phyloP scores from a whole-genome alignment of 2,113 vertebrate species.

The Centropus bengalensis region DNA sequence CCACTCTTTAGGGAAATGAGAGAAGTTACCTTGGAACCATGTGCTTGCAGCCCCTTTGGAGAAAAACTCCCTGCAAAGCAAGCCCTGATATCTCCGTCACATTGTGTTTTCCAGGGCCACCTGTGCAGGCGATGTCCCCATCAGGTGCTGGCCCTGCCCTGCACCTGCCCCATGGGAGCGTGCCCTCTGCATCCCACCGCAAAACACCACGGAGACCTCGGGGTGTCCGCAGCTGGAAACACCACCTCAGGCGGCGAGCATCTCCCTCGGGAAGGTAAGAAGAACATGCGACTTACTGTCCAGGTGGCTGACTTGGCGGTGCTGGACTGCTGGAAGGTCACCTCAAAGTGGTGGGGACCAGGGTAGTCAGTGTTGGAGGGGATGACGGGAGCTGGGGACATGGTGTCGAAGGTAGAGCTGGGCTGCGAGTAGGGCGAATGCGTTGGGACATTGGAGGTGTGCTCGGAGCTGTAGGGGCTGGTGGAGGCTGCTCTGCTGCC shows the following conservation, averaged over 20 bases:
- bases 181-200: neutral
- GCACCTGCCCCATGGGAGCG: neutral
- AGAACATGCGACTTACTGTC: slow-evolving; percentile 88
- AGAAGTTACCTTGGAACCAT: accelerated
- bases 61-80: neutral
- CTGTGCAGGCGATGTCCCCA: neutral
- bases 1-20: accelerated
- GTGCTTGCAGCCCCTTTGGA: neutral
- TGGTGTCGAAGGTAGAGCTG: slow-evolving; percentile 98
- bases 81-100: neutral
- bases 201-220: accelerated
- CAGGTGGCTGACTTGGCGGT: slow-evolving; percentile 98
- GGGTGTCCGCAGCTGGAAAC: accelerated
- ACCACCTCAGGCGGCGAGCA: accelerated
- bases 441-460: slow-evolving; percentile 91
- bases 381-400: slow-evolving; percentile 96
- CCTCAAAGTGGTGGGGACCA: slow-evolving; percentile 93
- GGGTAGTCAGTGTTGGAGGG: slow-evolving; percentile 99
- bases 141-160: neutral
- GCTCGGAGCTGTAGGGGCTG: slow-evolving; percentile 97
- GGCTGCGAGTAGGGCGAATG: slow-evolving; percentile 97
- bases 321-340: slow-evolving; percentile 99
- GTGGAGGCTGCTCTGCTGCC: slow-evolving; percentile 89
- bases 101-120: neutral
- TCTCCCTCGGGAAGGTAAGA: neutral